Evolutionary conservation across 2,888 invertebrate species (phyloP), one percentile per base, ranked within the genome.

Genomic region (Nebria salina): DNA sequence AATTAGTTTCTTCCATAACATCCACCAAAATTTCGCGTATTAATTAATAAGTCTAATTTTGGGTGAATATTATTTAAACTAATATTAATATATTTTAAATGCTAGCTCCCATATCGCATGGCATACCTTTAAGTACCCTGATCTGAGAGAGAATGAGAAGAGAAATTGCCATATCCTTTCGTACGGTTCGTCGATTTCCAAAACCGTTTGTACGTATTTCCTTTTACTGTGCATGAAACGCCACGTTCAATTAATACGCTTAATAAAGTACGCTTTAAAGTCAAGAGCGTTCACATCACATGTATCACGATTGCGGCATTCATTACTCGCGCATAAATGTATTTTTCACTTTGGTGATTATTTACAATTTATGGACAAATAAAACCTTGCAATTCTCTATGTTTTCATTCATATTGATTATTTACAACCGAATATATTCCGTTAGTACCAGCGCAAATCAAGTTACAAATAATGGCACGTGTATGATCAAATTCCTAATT

Each of bases 241-340:
- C 11, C n/a, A 13, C 68, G 76, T 25, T 9, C 76, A 76, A 76
- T 76, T 76, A 68, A 76, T 68, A 68, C 76, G 76, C 41, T 26
- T 68, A 68, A 76, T 68, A 76, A 68, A 68, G 20, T 66, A 34
- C 20, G 42, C 4, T 26, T 76, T 76, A 66, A 66, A 76, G 26
- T 68, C 11, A 41, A 66, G 15, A 41, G 11, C 75, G 15, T 65
- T 65, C 65, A 15, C 75, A 65, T 65, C 34, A 65, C 75, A 64
- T 13, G 65, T 75, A 34, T 65, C 8, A 54, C 54, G 8, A 13
- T 54, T 54, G 54, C 54, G 11, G 4, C 54, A 13, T 8, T 34
- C 34, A 4, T 75, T 65, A 75, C 26, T 64, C 75, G 75, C 5
- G 54, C 75, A 75, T 75, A 75, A 75, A 75, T 75, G 75, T 75